Base-by-base conservation (phyloP, 2,888 invertebrate species). In the Eulithis prunata region DNA sequence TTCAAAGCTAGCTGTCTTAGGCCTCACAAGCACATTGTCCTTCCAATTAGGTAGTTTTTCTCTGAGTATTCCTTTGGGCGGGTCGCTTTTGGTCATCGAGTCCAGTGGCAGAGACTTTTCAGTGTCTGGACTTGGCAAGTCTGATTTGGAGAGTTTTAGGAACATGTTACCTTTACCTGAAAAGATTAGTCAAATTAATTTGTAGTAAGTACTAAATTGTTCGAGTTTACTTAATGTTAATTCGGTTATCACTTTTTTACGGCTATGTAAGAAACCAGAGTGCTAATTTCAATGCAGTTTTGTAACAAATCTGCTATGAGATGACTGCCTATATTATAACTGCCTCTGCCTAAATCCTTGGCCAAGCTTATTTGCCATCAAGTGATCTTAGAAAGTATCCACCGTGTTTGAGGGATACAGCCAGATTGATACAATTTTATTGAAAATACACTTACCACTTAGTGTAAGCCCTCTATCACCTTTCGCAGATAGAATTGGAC, bases 61-160 rank as follows among this genome's bases (percentile, higher is more conserved):
- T 28, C 96, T 86, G 7, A 96, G 83, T 66, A 96, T 96, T 1
- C 96, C 94, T 78, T 95, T 95, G 0, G 90, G 91, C 0, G 92
- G 91, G 66, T 93, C 93, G 53, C 93, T 92, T 65, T 90, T 92
- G 0, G 92, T 90, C 14, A 89, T 75, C 0, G 90, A 91, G 12
- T 92, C 92, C 47, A 88, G 61, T 0, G 86, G 83, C 1, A 88
- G 66, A 0, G 92, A 92, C 66, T 90, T 91, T 13, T 93, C 93
- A 0, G 91, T 89, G 36, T 93, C 92, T 0, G 93, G 92, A 70
- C 91, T 91, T 0, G 91, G 91, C 0, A 92, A 77, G 57, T 92
- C 91, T 0, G 90, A 88, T 67, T 90, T 90, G 6, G 88, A 87
- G 28, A 82, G 63, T 70, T 85, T 88, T 38, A 90, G 76, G 45